Evolutionary conservation across 2,797 vertebrate genomes (phyloP), one percentile per base, ranked within the genome.

Genomic region (Sebastes vulpes): DNA sequence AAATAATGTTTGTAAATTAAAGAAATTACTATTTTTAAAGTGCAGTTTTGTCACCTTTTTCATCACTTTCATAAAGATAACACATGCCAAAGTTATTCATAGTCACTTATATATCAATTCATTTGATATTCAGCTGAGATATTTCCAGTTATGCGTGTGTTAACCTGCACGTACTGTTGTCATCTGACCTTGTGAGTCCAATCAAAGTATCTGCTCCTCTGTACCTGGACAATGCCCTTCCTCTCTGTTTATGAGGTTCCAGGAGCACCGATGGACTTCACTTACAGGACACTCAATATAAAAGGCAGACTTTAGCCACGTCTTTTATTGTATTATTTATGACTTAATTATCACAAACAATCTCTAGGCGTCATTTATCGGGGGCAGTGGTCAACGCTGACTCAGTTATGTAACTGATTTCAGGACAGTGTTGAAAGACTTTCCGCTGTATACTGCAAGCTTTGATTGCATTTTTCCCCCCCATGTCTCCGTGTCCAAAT

Each of bases 1-100:
- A 60, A 63, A 58, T 67, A 79, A 91, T 92, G 75, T 90, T 76
- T 95, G 89, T 94, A 82, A 91, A 94, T 93, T 82, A 89, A 91
- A 77, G 38, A 85, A 89, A 65, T 75, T 79, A 1, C 4, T 81
- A 83, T 92, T 95, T 92, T 88, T 89, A 89, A 92, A 79, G 3
- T 20, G 9, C 6, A 14, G 10, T 56, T 1, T 46, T 64, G 26
- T 70, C 2, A 5, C 3, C 32, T 79, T 64, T 65, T 54, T 18
- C 5, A 18, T 53, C 20, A 9, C 14, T 61, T 60, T 18, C 9
- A 5, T 25, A 26, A 11, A 52, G 8, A 14, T 32, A n/a, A 48
- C 28, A 57, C 56, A 48, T 3, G 5, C 12, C 21, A 59, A 5
- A 32, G 28, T 31, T 64, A 60, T 67, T 35, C 29, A 14, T 65